Evolutionary conservation across 2,888 invertebrate species (phyloP), one percentile per base, ranked within the genome.

Genomic region (Prosopocoilus inquinatus): DNA sequence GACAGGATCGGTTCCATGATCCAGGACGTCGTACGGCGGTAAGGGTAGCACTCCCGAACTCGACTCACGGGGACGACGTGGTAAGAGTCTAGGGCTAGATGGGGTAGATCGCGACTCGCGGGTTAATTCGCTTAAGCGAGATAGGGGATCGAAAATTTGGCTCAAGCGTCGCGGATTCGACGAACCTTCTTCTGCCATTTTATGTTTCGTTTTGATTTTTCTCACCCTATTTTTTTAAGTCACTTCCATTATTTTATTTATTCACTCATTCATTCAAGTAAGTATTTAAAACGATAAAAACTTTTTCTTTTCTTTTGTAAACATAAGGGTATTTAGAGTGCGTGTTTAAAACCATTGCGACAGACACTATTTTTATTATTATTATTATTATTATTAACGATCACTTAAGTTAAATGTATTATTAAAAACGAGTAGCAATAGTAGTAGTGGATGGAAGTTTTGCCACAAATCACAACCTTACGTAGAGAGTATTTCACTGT

Each of bases 111-210:
- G 65, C 49, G 63, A 64, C 53, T 67, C 67, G 32, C 68, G 67
- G 36, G 84, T 83, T 66, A 85, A 79, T 74, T 89, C 85, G 76
- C 86, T 86, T 61, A 91, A 80, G 75, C 89, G 81, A 61, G 89
- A 84, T 70, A 91, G 81, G 65, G 91, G 90, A 79, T 91, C 91
- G 75, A 90, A 89, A 68, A 90, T 88, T 81, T 90, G 89, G 76
- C 90, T 90, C 76, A 90, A 79, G 72, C 91, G 84, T 71, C 88
- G 84, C 75, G 87, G 70, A 56, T 60, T 66, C 38, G 57, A 69
- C 64, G 50, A 47, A 9, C 53, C 33, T 50, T 67, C 67, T 51
- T 67, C 66, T 5, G 64, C 66, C 71, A 70, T 69, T 56, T 49
- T 53, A 15, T 35, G 44, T 46, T 45, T 39, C 44, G 28, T 28